These are phyloP conservation scores for Strigamia crassipes DNA, from an alignment of 2,888 invertebrate species.

Conservation along the genomic window DNA sequence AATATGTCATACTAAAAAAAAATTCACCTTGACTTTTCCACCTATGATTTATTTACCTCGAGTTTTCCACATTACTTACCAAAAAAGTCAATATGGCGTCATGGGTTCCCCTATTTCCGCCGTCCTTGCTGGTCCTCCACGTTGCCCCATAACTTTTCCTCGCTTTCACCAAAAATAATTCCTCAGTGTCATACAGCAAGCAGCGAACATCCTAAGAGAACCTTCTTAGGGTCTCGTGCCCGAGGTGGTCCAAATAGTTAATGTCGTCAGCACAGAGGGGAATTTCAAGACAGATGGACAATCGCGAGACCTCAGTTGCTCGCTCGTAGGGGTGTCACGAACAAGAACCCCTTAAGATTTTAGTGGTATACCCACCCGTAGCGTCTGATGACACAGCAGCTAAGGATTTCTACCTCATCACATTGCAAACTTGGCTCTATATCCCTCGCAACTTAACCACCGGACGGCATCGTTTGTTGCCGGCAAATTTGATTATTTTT, in stretches of 20 bases:
- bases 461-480: background rate
- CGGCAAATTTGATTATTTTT: too few species aligned
- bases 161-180: background rate
- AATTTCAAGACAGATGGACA: constrained; percentile 8
- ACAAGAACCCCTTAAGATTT: constrained; percentile 13
- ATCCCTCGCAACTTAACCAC: background rate
- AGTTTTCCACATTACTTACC: background rate
- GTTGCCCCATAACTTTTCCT: background rate
- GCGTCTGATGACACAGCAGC: constrained; percentile 28
- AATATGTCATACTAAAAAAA: background rate
- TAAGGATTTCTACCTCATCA: background rate
- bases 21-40: too few species aligned
- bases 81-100: background rate
- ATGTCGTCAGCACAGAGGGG: constrained; percentile 14
- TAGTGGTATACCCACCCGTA: background rate
- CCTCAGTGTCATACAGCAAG: background rate
- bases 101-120: background rate
- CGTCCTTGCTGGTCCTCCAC: background rate
- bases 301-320: constrained; percentile 18
- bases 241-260: constrained; percentile 6
- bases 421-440: background rate
- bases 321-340: constrained; percentile 21
- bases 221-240: background rate
- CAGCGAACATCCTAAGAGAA: background rate
- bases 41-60: background rate